Conservation (phyloP, 1,140 invertebrate species). For the Coboldia fuscipes region DNA sequence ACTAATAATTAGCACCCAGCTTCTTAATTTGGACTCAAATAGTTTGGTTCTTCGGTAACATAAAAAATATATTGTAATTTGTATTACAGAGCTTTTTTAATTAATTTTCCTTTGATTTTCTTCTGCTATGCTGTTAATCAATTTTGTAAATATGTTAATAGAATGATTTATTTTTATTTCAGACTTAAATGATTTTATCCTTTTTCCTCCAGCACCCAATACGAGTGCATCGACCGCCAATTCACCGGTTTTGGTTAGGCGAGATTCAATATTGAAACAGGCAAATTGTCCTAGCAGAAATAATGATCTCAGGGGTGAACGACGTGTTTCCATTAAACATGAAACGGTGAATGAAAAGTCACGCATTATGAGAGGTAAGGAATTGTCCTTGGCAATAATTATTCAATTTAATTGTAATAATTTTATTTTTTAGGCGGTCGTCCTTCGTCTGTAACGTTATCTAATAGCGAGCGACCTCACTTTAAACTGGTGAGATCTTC, state of each 20-base stretch:
- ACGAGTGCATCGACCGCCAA: not conserved
- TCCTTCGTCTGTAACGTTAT: slow-evolving; percentile 18
- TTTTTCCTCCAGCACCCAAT: not conserved
- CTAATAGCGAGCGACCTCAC: slow-evolving; percentile 13
- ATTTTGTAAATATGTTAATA: not conserved
- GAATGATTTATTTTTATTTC: not conserved
- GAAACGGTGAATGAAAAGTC: slow-evolving; percentile 7
- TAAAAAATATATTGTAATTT: not conserved
- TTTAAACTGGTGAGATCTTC: slow-evolving; percentile 18
- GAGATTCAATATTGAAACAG: slow-evolving; percentile 20
- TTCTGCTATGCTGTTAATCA: not conserved
- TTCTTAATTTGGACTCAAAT: not conserved
- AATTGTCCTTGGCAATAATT: not conserved
- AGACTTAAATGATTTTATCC: not conserved
- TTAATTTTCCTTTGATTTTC: not conserved
- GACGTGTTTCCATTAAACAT: slow-evolving; percentile 18
- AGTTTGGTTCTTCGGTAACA: not conserved
- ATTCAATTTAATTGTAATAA: not conserved
- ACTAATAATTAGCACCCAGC: not conserved
- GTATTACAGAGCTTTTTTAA: not conserved
- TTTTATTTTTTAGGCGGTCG: slow-evolving; percentile 7
- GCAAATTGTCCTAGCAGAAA: slow-evolving; percentile 14
- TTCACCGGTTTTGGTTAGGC: slow-evolving; percentile 10
- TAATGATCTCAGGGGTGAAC: slow-evolving; percentile 11
- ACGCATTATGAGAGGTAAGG: too few relatives aligned